Evolutionary conservation across 2,797 vertebrate genomes (phyloP).

Genomic region (Lepilemur septentrionalis): DNA sequence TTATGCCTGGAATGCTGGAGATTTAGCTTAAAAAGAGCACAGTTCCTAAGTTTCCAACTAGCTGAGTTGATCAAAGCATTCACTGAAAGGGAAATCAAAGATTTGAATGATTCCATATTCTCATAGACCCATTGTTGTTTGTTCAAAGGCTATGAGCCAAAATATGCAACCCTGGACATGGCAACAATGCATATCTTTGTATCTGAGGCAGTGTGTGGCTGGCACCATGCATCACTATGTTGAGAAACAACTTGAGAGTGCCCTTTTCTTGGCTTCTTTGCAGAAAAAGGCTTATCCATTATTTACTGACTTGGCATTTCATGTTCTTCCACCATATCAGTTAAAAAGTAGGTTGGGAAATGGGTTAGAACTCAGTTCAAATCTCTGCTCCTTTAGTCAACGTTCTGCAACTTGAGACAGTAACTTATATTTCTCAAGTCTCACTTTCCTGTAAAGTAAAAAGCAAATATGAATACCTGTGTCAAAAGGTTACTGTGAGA

Average conservation of each 20-base stretch:
- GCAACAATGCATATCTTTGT: not conserved
- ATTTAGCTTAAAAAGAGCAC: not conserved
- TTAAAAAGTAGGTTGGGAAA: not conserved
- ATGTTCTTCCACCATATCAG: not conserved
- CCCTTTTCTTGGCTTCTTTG: not conserved
- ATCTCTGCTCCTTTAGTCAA: not conserved
- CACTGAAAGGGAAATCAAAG: not conserved
- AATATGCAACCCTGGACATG: not conserved
- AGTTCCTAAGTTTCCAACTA: not conserved
- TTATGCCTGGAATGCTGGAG: not conserved
- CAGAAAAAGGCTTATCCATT: not conserved
- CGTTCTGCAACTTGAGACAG: not conserved
- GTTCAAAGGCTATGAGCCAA: not conserved
- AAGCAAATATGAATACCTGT: not conserved
- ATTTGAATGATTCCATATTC: not conserved
- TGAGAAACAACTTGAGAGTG: not conserved
- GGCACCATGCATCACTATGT: not conserved
- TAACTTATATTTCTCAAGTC: not conserved
- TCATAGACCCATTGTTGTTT: not conserved
- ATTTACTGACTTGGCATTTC: not conserved
- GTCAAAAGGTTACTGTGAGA: not conserved
- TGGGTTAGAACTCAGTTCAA: not conserved
- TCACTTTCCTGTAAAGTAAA: constrained; percentile 14
- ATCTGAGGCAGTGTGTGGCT: not conserved
- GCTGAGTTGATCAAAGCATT: not conserved